Evolutionary conservation across 2,888 invertebrate genomes (phyloP).

Genomic region (Stramonita haemastoma): DNA sequence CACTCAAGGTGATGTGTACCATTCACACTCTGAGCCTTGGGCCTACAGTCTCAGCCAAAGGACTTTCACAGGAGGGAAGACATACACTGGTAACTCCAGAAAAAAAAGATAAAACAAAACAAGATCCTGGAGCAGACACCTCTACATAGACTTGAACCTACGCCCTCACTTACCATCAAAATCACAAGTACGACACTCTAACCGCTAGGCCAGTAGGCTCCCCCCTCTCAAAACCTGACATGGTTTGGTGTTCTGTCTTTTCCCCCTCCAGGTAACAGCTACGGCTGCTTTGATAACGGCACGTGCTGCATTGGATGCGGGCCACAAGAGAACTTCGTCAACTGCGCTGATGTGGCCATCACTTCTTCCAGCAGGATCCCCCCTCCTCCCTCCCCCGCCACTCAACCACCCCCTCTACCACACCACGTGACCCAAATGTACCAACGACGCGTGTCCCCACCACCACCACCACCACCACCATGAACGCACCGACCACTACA

Average conservation of each 20-base stretch:
- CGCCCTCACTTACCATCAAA: too few relatives aligned
- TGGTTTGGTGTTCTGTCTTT: background rate
- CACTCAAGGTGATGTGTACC: too few relatives aligned
- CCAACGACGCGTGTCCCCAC: background rate
- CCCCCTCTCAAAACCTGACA: too few relatives aligned
- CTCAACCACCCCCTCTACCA: background rate
- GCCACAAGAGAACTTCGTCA: slow-evolving; percentile 69
- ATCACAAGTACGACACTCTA: too few relatives aligned
- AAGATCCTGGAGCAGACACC: too few relatives aligned
- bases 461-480: background rate
- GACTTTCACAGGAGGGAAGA: too few relatives aligned
- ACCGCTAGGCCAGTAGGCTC: too few relatives aligned
- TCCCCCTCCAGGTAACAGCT: slow-evolving; percentile 60
- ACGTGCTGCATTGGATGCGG: slow-evolving; percentile 42
- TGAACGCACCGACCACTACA: background rate
- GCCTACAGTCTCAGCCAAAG: too few relatives aligned
- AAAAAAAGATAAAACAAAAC: too few relatives aligned
- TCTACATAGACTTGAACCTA: too few relatives aligned
- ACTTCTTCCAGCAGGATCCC: background rate
- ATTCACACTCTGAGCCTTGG: too few relatives aligned
- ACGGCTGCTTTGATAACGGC: slow-evolving; percentile 51
- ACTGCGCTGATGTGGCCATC: slow-evolving; percentile 67
- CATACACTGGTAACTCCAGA: too few relatives aligned
- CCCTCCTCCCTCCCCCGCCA: background rate
- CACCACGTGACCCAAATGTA: background rate